A percentile compares a stretch with the other conserved stretches of the same genome.
Evolutionary conservation across 2,113 vertebrate genomes (phyloP).

Genomic region (Taxidea taxus): DNA sequence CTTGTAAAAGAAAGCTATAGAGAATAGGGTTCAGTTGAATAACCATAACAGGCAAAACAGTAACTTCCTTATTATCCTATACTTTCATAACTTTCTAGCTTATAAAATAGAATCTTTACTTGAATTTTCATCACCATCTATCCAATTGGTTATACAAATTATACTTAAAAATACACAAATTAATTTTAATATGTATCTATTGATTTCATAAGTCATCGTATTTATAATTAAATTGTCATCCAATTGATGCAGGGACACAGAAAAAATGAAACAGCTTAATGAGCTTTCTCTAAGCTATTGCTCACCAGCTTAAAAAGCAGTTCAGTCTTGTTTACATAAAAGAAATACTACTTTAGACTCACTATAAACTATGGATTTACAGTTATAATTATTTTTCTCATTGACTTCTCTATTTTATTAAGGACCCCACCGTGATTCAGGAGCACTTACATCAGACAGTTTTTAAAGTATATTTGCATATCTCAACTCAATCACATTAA

Average conservation of each 20-base stretch:
- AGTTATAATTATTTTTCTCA: constrained; percentile 41
- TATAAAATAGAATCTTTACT: not conserved
- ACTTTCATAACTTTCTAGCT: not conserved
- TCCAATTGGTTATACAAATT: constrained; percentile 25
- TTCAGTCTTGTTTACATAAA: constrained; percentile 50
- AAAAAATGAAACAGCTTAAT: constrained; percentile 36
- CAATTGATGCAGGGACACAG: constrained; percentile 11
- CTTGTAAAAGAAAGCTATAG: not conserved
- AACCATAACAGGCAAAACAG: not conserved
- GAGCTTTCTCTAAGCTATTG: constrained; percentile 35
- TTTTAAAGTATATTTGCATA: constrained; percentile 54
- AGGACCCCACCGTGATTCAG: not conserved
- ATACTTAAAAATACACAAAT: constrained; percentile 48
- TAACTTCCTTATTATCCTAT: not conserved
- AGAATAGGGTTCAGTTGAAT: not conserved
- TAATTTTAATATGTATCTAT: constrained; percentile 58
- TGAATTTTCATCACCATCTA: not conserved
- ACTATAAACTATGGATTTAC: not conserved
- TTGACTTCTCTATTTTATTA: constrained; percentile 36
- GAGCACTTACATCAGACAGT: constrained; percentile 3
- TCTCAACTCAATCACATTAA: constrained; percentile 55
- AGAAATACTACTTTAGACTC: not conserved
- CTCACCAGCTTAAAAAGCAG: constrained; percentile 24
- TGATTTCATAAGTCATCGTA: constrained; percentile 45
- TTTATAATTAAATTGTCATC: constrained; percentile 67